Percentiles rank a stretch among this genome's conserved stretches.
phyloP scores from a whole-genome alignment of 2,113 vertebrate species.

The Thomomys bottae region DNA sequence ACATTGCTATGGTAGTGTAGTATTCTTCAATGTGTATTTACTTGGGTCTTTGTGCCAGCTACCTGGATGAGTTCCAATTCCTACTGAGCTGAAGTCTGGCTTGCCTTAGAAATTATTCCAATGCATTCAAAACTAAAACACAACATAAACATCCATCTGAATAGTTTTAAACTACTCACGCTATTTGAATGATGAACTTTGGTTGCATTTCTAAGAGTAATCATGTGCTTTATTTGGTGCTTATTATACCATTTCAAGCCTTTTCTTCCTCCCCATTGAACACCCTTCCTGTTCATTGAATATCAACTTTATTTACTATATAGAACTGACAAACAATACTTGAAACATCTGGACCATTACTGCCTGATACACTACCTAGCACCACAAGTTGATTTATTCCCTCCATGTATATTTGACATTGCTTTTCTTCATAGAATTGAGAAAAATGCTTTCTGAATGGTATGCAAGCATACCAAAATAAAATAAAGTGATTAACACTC shows the following conservation, averaged over 20 bases:
- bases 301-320: slow-evolving; percentile 46
- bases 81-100: slow-evolving; percentile 69
- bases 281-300: background rate
- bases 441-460: background rate
- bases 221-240: slow-evolving; percentile 29
- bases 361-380: slow-evolving; percentile 22
- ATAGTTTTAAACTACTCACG: slow-evolving; percentile 58
- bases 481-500: background rate
- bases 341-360: slow-evolving; percentile 43
- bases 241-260: slow-evolving; percentile 49
- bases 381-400: slow-evolving; percentile 48
- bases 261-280: background rate
- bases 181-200: slow-evolving; percentile 53
- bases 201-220: slow-evolving; percentile 49
- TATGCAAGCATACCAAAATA: background rate
- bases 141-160: slow-evolving; percentile 61
- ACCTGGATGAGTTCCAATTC: slow-evolving; percentile 67
- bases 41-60: slow-evolving; percentile 37
- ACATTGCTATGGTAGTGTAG: slow-evolving; percentile 31
- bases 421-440: slow-evolving; percentile 1
- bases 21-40: slow-evolving; percentile 51
- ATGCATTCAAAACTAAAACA: slow-evolving; percentile 55
- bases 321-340: slow-evolving; percentile 26
- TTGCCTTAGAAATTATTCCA: slow-evolving; percentile 50
- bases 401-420: slow-evolving; percentile 21